A percentile compares a stretch with the other conserved stretches of the same genome.
phyloP scores from a whole-genome alignment of 2,888 invertebrate genomes.

The Epistrophella euchroma region DNA sequence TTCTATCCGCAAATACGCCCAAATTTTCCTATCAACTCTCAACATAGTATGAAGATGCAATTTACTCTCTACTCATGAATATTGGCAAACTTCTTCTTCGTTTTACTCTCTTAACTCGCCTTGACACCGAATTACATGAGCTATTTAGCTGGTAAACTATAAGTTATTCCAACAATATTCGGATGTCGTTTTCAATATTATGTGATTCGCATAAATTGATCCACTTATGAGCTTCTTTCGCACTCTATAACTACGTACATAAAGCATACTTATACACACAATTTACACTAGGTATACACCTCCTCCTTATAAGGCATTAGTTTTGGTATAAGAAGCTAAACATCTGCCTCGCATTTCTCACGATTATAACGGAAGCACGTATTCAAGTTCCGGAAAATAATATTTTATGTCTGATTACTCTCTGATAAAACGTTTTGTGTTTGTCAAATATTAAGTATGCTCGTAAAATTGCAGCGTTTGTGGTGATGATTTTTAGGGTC shows the following conservation, averaged over 20 bases:
- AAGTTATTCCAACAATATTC: conserved; percentile 1
- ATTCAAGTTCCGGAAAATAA: conserved; percentile 53
- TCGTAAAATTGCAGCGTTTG: neutral
- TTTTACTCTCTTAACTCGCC: neutral
- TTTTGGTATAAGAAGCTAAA: conserved; percentile 15
- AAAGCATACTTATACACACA: no score
- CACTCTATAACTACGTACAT: no score
- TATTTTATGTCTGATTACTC: conserved; percentile 50
- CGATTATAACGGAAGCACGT: conserved; percentile 49
- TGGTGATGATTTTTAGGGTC: conserved; percentile 13
- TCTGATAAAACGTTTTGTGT: conserved; percentile 47
- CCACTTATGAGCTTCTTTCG: neutral
- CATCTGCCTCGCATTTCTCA: conserved; percentile 51
- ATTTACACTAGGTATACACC: no score
- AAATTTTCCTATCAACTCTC: no score
- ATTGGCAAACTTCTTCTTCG: neutral
- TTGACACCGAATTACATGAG: neutral
- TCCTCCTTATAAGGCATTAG: neutral
- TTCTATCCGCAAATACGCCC: no score
- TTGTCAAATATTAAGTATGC: conserved; percentile 19
- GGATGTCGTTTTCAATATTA: neutral
- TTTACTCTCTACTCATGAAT: neutral
- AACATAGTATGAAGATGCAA: no score
- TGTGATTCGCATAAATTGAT: conserved; percentile 6
- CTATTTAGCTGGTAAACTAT: neutral